Base-by-base conservation (phyloP, 2,797 vertebrate species). In the Lepus oiostolus region DNA sequence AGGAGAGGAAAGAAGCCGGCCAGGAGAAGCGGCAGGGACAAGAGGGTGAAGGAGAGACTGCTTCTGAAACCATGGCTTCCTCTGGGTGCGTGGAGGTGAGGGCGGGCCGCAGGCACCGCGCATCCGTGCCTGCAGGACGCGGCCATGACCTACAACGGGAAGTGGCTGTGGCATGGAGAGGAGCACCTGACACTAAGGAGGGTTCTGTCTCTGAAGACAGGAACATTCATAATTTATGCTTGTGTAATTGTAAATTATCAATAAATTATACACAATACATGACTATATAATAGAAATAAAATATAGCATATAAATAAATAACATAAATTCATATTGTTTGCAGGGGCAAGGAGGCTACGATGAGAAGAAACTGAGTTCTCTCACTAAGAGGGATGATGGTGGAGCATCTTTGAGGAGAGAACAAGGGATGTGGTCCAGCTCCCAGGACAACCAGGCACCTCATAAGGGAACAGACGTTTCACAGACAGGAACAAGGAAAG, bases 391-490 rank as follows among this genome's bases (percentile, higher is more conserved):
- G 42, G 6, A 19, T n/a, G 67, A 28, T 4, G 9, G 14, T 7
- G 21, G 17, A 7, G 16, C 0, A 1, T 3, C 3, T 38, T 77
- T 17, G 32, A 67, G 72, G 68, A 67, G 38, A 22, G 50, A 4
- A 1, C 54, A 50, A 74, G n/a, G 9, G 5, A 30, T 5, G 65
- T 16, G 16, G 32, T 16, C 7, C 7, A 0, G 50, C 17, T 7
- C 11, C 1, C 0, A 7, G 13, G 4, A 10, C 8, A 32, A 21
- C 0, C 4, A 2, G 3, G 9, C 12, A 24, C 16, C 4, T 13
- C 50, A 11, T 11, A 72, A 62, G 22, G 65, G 16, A 17, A 75
- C 1, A 77, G 22, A 11, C 3, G 9, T 17, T 22, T 72, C 32
- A 4, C 22, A 21, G 50, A 50, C 3, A 47, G 70, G 17, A 67